Conservation (phyloP, 2,888 invertebrate genomes). For the Chrysotoxum bicinctum region DNA sequence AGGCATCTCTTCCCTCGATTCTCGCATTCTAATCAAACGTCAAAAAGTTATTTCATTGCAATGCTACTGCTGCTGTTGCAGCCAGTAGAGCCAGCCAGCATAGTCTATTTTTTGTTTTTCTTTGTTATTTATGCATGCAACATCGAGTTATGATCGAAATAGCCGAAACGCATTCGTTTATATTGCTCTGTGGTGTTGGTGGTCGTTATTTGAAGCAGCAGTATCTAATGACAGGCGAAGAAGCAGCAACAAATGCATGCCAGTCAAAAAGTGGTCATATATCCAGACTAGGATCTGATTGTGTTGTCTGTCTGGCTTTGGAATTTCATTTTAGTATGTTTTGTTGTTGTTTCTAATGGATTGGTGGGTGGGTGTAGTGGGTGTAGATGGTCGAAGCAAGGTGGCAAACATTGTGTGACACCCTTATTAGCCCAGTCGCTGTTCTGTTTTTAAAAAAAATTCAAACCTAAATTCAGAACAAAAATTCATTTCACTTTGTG, state of each 20-base stretch:
- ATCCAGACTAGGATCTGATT: constrained; percentile 15
- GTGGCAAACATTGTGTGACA: background rate
- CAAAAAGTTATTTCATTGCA: constrained; percentile 63
- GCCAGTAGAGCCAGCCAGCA: background rate
- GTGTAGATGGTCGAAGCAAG: background rate
- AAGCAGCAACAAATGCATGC: constrained; percentile 31
- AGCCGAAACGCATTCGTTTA: constrained; percentile 58
- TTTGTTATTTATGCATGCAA: constrained; percentile 53
- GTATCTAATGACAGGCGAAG: constrained; percentile 52
- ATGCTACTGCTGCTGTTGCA: constrained; percentile 33
- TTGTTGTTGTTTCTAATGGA: background rate
- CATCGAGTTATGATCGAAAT: constrained; percentile 64
- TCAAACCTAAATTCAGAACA: background rate
- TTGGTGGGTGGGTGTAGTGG: background rate
- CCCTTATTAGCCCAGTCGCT: background rate
- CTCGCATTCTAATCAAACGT: constrained; percentile 72
- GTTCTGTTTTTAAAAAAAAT: background rate
- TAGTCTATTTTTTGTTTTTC: constrained; percentile 35
- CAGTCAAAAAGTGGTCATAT: constrained; percentile 22
- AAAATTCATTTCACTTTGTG: background rate
- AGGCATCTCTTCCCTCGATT: constrained; percentile 42
- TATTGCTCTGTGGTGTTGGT: constrained; percentile 39
- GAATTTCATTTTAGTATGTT: background rate
- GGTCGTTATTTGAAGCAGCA: constrained; percentile 27
- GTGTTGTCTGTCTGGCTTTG: constrained; percentile 7